Evolutionary conservation across 2,888 invertebrate species (phyloP), one percentile per base, ranked within the genome.

Genomic region (Beris morrisii): DNA sequence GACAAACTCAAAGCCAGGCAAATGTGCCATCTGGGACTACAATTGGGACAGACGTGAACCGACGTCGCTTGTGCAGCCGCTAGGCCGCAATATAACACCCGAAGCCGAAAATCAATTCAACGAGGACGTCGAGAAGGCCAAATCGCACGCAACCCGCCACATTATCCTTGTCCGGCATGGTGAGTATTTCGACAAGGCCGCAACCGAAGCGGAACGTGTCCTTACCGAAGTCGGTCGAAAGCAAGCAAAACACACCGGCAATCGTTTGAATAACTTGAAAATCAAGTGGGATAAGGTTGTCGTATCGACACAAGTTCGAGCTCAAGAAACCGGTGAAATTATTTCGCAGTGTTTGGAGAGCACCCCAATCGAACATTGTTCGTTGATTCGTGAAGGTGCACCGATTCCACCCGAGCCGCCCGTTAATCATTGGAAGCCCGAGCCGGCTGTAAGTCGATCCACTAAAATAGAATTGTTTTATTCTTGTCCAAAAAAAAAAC

Each of bases 351-450:
- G 85, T 73, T 82, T 97, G 54, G 84, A 84, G 81, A 79, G 81
- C 56, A 78, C 87, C 56, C 75, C 84, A 4, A 83, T 88, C 0
- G 83, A 84, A 65, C 83, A 88, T 72, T 92, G 92, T 75, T 85
- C 88, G 73, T 81, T 93, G 72, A 81, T 99, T 22, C 86, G 92
- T 67, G 98, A 99, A 81, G 99, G 99, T 0, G 93, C 95, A 0
- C 98, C 98, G 0, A 88, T 95, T 71, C 91, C 93, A 0, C 97
- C 97, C 0, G 97, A 97, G 75, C 98, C 98, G 0, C 92, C 94
- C 0, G 84, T 91, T 0, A 89, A 91, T 0, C 87, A 89, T 75
- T 97, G 96, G 95, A 88, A 85, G 75, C 93, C 96, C 0, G 93
- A 94, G 75, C 82, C 83, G 74, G 84, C 87, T 81, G 93, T 92